Conservation (phyloP, 2,113 vertebrate genomes). For the Pionites leucogaster region DNA sequence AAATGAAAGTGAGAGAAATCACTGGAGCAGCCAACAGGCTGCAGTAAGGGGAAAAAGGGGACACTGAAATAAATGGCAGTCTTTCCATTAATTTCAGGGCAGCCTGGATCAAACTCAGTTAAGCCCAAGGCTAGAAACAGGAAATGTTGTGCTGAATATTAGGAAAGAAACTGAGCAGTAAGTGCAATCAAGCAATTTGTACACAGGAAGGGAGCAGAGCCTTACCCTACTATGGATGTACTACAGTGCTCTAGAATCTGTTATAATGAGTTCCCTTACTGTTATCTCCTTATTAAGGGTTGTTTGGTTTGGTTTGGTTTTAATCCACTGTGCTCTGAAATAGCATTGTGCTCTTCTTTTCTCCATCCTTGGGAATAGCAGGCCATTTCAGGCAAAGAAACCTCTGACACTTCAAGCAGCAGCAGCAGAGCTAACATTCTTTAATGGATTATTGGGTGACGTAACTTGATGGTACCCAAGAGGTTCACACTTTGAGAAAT, state of each 20-base stretch:
- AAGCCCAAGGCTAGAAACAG: constrained; percentile 11
- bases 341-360: neutral
- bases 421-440: neutral
- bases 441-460: neutral
- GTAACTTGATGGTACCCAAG: constrained; percentile 8
- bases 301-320: neutral
- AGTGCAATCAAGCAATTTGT: neutral
- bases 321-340: neutral
- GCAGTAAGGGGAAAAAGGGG: neutral
- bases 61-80: neutral
- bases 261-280: neutral
- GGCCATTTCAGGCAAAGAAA: neutral
- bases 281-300: neutral
- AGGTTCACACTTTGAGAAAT: constrained; percentile 3
- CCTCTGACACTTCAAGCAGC: constrained; percentile 25
- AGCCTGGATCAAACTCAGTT: neutral
- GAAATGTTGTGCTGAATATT: neutral
- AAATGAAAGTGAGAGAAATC: neutral
- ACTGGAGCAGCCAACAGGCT: neutral
- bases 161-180: constrained; percentile 5
- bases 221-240: neutral
- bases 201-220: neutral
- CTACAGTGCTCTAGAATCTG: neutral
- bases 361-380: neutral
- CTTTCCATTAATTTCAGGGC: neutral